These are phyloP conservation scores for Lichenostomus cassidix DNA, from an alignment of 2,113 vertebrate genomes.

Conservation along the genomic window DNA sequence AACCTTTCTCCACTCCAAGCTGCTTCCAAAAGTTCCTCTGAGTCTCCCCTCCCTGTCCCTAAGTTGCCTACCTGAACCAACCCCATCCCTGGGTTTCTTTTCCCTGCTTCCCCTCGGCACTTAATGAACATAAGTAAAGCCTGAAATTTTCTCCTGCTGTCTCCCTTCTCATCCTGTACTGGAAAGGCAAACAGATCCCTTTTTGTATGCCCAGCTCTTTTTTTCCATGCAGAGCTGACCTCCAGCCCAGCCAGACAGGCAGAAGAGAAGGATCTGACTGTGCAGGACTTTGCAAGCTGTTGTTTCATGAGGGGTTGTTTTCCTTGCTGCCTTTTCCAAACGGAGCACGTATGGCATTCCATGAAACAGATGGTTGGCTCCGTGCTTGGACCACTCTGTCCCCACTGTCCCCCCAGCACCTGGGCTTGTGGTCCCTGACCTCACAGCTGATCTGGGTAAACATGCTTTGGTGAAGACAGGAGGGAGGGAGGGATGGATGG, in stretches of 20 bases:
- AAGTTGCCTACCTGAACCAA: fast-evolving
- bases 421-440: not conserved
- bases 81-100: not conserved
- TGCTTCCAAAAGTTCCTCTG: not conserved
- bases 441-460: not conserved
- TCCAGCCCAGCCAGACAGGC: not conserved
- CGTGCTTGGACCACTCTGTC: fast-evolving
- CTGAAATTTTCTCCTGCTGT: not conserved
- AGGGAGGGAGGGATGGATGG: not conserved
- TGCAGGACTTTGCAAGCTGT: not conserved
- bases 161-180: not conserved
- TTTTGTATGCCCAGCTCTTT: not conserved
- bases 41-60: not conserved
- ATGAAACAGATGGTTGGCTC: not conserved
- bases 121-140: not conserved
- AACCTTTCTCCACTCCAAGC: not conserved
- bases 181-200: not conserved
- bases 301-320: not conserved
- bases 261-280: not conserved
- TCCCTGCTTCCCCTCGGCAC: not conserved
- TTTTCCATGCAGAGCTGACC: not conserved
- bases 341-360: not conserved
- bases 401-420: not conserved
- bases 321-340: not conserved
- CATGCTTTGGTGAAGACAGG: too few species aligned